A percentile compares a stretch with the other conserved stretches of the same genome.
phyloP scores from a whole-genome alignment of 1,140 invertebrate genomes.

The Maconellicoccus hirsutus region DNA sequence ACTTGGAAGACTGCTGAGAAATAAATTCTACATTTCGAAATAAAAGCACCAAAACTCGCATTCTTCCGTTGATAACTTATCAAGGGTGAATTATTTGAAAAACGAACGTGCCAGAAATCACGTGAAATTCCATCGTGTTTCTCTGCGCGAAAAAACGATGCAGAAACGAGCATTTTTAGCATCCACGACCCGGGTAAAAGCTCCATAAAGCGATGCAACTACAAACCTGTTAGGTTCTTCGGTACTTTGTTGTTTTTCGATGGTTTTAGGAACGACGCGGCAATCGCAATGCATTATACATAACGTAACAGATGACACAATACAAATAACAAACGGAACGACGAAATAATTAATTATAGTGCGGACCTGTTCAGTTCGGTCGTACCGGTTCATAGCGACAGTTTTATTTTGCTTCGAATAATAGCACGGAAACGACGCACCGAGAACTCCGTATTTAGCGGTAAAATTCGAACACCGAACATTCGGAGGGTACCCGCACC shows the following conservation, averaged over 20 bases:
- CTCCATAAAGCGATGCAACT: no score
- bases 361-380: constrained; percentile 60
- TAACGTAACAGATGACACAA: constrained; percentile 65
- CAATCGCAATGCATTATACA: constrained; percentile 77
- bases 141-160: no score
- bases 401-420: constrained; percentile 69
- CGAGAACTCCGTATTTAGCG: constrained; percentile 56
- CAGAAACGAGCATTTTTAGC: no score
- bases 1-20: no score
- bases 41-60: no score
- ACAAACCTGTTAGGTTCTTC: constrained; percentile 18
- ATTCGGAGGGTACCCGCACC: constrained; percentile 76
- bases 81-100: no score
- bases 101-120: no score
- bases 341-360: constrained; percentile 69
- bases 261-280: constrained; percentile 42
- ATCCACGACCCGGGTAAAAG: no score
- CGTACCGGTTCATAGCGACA: constrained; percentile 67
- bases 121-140: no score
- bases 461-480: constrained; percentile 77
- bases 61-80: no score
- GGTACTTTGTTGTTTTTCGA: constrained; percentile 26
- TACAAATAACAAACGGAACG: constrained; percentile 64
- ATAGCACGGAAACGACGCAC: constrained; percentile 66
- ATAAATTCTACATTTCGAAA: no score